Percentiles rank a stretch among this genome's conserved stretches.
phyloP scores from a whole-genome alignment of 2,888 invertebrate species.

The Diplolepis rosae region DNA sequence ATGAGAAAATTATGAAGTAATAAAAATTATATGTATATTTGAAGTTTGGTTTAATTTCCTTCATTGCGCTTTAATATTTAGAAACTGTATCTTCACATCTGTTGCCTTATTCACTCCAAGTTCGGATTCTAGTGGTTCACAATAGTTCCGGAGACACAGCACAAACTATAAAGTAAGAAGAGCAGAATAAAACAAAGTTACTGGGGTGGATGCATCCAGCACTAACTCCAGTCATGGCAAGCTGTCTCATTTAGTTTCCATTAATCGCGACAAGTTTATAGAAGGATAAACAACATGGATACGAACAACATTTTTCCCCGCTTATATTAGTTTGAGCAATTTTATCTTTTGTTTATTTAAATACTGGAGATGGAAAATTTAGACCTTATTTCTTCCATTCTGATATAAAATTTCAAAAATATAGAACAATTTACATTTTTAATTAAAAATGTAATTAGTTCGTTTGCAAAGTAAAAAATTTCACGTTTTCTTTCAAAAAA shows the following conservation, averaged over 20 bases:
- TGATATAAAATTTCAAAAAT: not conserved
- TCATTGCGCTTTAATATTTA: too few species aligned
- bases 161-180: conserved; percentile 27
- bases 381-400: not conserved
- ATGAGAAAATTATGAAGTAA: too few species aligned
- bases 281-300: not conserved
- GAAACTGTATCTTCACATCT: conserved; percentile 11
- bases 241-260: conserved; percentile 9
- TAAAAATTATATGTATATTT: too few species aligned
- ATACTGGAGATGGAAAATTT: not conserved
- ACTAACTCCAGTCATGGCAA: conserved; percentile 3
- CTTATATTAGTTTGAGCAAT: not conserved
- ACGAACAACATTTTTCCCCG: not conserved
- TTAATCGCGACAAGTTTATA: conserved; percentile 15
- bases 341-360: not conserved
- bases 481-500: not conserved
- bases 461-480: not conserved
- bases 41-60: too few species aligned
- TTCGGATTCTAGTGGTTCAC: too few species aligned
- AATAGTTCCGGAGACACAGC: conserved; percentile 16
- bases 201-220: not conserved
- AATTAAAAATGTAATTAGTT: conserved; percentile 10
- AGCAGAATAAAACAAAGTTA: conserved; percentile 16
- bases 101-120: too few species aligned
- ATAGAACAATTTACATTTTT: not conserved